Conservation (phyloP, 2,113 vertebrate species). For the Siphamia tubifer region DNA sequence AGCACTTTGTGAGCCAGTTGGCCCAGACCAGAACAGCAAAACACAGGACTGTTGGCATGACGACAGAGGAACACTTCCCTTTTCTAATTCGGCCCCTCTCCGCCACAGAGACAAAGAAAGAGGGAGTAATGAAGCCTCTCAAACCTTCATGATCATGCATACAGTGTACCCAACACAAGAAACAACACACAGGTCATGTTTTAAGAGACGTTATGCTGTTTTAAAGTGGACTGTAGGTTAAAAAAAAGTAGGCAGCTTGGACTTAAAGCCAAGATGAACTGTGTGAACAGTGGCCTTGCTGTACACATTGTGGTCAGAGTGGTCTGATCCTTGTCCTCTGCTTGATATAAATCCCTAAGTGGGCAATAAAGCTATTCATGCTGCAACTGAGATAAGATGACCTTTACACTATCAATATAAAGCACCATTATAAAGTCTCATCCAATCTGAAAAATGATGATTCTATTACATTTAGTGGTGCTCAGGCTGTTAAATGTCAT, state of each 20-base stretch:
- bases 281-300: background rate
- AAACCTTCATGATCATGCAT: background rate
- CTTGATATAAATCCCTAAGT: constrained; percentile 21
- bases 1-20: constrained; percentile 62
- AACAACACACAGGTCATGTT: background rate
- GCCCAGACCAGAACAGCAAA: constrained; percentile 58
- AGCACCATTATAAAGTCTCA: background rate
- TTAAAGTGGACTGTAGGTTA: background rate
- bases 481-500: background rate
- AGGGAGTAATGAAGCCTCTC: constrained; percentile 4
- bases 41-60: constrained; percentile 66
- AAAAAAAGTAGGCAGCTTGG: background rate
- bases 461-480: background rate
- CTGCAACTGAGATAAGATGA: constrained; percentile 36
- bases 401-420: constrained; percentile 17
- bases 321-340: background rate
- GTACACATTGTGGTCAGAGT: constrained; percentile 21
- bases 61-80: constrained; percentile 63
- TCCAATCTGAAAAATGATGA: background rate
- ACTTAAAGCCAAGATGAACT: background rate
- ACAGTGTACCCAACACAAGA: no score
- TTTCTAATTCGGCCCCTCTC: constrained; percentile 37
- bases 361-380: constrained; percentile 30
- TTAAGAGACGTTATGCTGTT: background rate
- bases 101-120: constrained; percentile 35